phyloP scores from a whole-genome alignment of 2,113 vertebrate species.

The Xyrauchen texanus region DNA sequence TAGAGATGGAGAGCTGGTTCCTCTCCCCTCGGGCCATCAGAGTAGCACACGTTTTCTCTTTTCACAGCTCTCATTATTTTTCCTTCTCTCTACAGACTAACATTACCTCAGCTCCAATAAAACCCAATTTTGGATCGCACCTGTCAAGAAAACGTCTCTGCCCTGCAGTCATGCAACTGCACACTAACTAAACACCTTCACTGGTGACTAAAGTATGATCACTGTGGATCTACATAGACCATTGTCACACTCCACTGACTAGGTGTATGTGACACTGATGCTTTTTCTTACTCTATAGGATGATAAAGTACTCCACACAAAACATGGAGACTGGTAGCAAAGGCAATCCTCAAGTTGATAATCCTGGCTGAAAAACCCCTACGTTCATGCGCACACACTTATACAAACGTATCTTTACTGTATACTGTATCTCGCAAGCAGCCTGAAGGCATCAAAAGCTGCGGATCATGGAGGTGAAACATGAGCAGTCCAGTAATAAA shows the following conservation, averaged over 20 bases:
- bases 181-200: constrained; percentile 49
- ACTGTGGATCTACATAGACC: constrained; percentile 35
- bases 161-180: constrained; percentile 48
- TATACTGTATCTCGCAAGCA: neutral
- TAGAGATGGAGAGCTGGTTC: constrained; percentile 22
- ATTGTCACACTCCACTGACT: constrained; percentile 23
- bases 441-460: constrained; percentile 39
- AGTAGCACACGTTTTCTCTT: constrained; percentile 36
- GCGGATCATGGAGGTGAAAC: constrained; percentile 33
- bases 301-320: constrained; percentile 12
- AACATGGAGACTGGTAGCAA: neutral
- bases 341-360: neutral
- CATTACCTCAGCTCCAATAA: constrained; percentile 39
- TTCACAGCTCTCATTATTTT: constrained; percentile 52
- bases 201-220: constrained; percentile 46
- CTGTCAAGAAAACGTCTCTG: constrained; percentile 38
- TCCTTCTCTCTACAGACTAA: constrained; percentile 42
- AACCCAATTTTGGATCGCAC: constrained; percentile 34
- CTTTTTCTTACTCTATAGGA: constrained; percentile 1
- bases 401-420: neutral
- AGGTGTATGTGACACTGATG: neutral
- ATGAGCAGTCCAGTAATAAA: constrained; percentile 17
- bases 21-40: constrained; percentile 45
- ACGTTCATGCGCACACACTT: too few species aligned
- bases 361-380: neutral